phyloP scores from a whole-genome alignment of 2,797 vertebrate species.

The Delichon dasypus region DNA sequence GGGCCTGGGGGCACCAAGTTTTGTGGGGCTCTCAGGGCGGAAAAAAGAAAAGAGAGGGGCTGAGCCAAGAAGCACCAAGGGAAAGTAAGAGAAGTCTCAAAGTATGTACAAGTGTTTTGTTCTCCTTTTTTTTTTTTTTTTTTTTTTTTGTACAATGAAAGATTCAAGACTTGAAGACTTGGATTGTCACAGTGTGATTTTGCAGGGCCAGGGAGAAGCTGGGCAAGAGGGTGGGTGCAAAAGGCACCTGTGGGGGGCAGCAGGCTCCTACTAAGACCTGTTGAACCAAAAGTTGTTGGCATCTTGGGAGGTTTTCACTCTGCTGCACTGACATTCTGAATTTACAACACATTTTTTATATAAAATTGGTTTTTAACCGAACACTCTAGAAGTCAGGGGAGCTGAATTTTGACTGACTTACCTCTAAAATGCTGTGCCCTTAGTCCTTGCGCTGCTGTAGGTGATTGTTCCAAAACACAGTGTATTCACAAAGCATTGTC shows the following conservation, averaged over 20 bases:
- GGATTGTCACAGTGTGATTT: conserved; percentile 34
- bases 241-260: neutral
- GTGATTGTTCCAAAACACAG: neutral
- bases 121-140: conserved; percentile 27
- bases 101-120: conserved; percentile 66
- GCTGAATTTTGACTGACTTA: neutral
- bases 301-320: neutral
- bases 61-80: conserved; percentile 64
- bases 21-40: conserved; percentile 61
- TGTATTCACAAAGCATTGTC: neutral
- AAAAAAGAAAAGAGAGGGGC: conserved; percentile 62
- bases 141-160: conserved; percentile 9
- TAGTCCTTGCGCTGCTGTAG: neutral
- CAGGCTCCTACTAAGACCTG: neutral
- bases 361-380: neutral
- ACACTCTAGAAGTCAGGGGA: neutral
- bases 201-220: neutral
- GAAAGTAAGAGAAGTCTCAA: conserved; percentile 64
- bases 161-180: conserved; percentile 36
- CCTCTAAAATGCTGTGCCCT: neutral
- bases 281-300: neutral
- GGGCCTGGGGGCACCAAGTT: conserved; percentile 57
- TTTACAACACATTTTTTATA: neutral
- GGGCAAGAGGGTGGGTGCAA: conserved; percentile 1
- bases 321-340: neutral